Evolutionary conservation across 2,113 vertebrate genomes (phyloP), one percentile per base, ranked within the genome.

Genomic region (Smithornis capensis): DNA sequence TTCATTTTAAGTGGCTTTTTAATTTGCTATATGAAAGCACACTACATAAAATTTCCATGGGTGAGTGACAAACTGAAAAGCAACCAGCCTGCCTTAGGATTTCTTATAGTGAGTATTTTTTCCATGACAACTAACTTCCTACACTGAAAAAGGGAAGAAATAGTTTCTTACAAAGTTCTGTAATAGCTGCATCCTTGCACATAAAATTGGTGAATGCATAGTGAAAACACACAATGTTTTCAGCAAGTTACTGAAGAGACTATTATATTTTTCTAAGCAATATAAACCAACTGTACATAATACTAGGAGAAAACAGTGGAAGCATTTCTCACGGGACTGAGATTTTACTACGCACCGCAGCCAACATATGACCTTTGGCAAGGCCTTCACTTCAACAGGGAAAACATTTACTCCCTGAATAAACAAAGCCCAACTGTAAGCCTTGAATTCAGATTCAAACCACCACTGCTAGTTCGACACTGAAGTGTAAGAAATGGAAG

Each of bases 401-500:
- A 87, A 92, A 95, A 94, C 71, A 96, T 87, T 92, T 86, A 93
- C 85, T 75, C 73, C 86, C 59, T 84, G 86, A 94, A 89, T 92
- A 94, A 97, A 96, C 88, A 95, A 75, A 95, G 38, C 31, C 80
- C 35, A 62, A n/a, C 35, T 64, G 8, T n/a, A 87, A 88, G 76
- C 81, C 81, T 75, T 7, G 18, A 40, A 80, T 83, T 88, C 85
- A 52, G 50, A 86, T 28, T 88, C 76, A 86, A 83, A 40, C 65
- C 9, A 81, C 40, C 50, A 77, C 42, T 31, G 22, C n/a, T 35
- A 57, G 93, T 69, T 24, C n/a, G 47, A 56, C n/a, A 86, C 29
- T 33, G 6, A 84, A 60, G 25, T 10, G 31, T 10, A 86, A 83
- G 50, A 86, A 90, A 86, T 0, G 24, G 42, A 65, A 90, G 60